Evolutionary conservation across 2,113 vertebrate genomes (phyloP).

Genomic region (Pseudopipra pipra): DNA sequence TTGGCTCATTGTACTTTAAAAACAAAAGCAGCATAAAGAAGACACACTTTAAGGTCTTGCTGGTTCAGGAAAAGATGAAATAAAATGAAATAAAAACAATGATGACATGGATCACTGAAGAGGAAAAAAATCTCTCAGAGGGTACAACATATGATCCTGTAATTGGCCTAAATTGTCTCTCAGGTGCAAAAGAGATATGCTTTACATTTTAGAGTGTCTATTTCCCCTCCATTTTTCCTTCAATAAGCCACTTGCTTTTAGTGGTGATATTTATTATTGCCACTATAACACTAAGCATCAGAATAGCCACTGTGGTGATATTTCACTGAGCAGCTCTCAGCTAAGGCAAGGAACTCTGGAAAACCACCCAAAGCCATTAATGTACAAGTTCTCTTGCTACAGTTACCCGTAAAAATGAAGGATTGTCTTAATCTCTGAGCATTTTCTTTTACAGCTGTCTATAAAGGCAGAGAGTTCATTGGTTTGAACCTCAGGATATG

Average conservation of each 20-base stretch:
- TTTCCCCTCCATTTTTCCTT: not conserved
- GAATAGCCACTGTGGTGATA: not conserved
- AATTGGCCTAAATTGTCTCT: not conserved
- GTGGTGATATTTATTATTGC: not conserved
- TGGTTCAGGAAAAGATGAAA: not conserved
- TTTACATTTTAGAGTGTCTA: not conserved
- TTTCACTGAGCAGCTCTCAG: not conserved
- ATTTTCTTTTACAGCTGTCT: not conserved
- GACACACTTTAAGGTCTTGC: not conserved
- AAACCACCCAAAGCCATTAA: not conserved
- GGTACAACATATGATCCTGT: not conserved
- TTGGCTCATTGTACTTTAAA: not conserved
- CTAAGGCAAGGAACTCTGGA: not conserved
- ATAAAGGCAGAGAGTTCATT: not conserved
- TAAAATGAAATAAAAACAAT: not conserved
- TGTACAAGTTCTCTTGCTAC: not conserved
- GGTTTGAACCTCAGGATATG: not conserved
- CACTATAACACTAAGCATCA: not conserved
- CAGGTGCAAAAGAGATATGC: not conserved
- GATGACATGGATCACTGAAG: not conserved
- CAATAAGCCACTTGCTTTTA: not conserved
- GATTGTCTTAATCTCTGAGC: not conserved
- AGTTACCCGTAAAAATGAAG: not conserved
- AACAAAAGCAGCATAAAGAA: not conserved
- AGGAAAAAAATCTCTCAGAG: not conserved